Conservation (phyloP, 1,140 invertebrate genomes). For the Brachionus sp. region DNA sequence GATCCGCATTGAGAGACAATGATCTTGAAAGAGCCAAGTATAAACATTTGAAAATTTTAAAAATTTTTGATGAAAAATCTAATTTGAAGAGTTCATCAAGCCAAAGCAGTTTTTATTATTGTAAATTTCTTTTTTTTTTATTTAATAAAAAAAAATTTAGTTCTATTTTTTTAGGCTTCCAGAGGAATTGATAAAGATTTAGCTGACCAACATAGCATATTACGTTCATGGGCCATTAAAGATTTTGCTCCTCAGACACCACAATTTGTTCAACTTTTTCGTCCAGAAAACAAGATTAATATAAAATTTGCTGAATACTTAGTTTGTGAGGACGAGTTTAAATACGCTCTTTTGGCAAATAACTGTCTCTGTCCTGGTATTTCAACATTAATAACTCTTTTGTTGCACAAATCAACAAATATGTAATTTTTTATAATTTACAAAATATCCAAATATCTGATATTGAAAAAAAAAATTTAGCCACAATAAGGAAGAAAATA, state of each 20-base stretch:
- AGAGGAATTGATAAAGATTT: constrained; percentile 43
- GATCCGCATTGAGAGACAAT: constrained; percentile 43
- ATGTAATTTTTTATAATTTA: background rate
- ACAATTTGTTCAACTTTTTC: constrained; percentile 43
- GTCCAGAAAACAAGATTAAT: constrained; percentile 39
- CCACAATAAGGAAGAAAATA: background rate
- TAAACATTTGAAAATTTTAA: background rate
- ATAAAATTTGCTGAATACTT: constrained; percentile 42
- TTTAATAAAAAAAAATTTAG: background rate
- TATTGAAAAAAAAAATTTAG: background rate
- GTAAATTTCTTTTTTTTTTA: background rate
- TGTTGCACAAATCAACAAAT: constrained; percentile 40
- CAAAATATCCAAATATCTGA: background rate
- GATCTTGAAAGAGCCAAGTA: constrained; percentile 43
- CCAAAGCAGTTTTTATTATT: constrained; percentile 44
- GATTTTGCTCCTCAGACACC: constrained; percentile 44
- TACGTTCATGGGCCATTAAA: constrained; percentile 43
- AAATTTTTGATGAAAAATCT: background rate
- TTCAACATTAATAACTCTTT: constrained; percentile 14
- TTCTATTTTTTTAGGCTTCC: background rate
- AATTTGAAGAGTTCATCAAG: constrained; percentile 6
- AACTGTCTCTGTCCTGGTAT: constrained; percentile 45
- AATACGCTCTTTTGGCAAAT: constrained; percentile 44
- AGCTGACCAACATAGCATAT: constrained; percentile 42
- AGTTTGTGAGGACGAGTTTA: constrained; percentile 45